phyloP scores from a whole-genome alignment of 2,888 invertebrate species.

The Caenorhabditis sulstoni region DNA sequence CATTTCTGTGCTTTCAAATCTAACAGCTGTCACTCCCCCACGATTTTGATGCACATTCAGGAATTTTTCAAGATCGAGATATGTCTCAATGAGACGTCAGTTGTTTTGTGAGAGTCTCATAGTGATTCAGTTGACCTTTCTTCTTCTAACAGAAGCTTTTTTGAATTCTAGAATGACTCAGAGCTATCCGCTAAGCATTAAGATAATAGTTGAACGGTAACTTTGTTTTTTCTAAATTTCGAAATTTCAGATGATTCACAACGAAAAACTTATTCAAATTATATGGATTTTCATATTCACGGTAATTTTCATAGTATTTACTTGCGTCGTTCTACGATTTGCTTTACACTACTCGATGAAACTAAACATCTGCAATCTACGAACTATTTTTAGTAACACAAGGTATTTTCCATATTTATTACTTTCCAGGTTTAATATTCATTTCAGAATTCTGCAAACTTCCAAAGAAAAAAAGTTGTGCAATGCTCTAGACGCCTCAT shows the following conservation, averaged over 20 bases:
- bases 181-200: no score
- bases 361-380: constrained; percentile 50
- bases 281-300: constrained; percentile 49
- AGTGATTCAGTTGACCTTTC: no score
- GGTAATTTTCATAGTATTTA: constrained; percentile 19
- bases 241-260: constrained; percentile 45
- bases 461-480: constrained; percentile 43
- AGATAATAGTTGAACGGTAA: no score
- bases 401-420: constrained; percentile 37
- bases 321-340: constrained; percentile 4
- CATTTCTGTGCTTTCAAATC: neutral
- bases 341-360: constrained; percentile 23
- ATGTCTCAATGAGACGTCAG: no score
- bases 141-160: no score
- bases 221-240: no score
- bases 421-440: no score
- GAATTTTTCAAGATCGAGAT: neutral
- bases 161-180: no score
- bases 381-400: constrained; percentile 41
- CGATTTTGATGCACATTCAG: constrained; percentile 22
- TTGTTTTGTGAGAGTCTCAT: no score
- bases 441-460: constrained; percentile 51
- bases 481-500: constrained; percentile 22
- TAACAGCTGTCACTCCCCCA: constrained; percentile 53
- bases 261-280: constrained; percentile 29